Evolutionary conservation across 2,113 vertebrate genomes (phyloP).

Genomic region (Verasper variegatus): DNA sequence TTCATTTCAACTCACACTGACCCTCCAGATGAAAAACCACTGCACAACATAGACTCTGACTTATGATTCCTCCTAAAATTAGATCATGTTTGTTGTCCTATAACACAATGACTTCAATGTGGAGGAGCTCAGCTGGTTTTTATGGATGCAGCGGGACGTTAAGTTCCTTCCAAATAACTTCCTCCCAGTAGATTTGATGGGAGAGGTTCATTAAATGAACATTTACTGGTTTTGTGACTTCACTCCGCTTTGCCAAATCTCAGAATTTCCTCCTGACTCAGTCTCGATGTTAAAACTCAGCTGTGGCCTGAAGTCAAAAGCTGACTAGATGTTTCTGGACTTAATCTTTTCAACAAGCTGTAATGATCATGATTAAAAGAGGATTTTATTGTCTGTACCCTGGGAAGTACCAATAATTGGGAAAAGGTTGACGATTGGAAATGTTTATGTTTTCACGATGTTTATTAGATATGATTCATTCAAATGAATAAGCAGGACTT

Average conservation of each 20-base stretch:
- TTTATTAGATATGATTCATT: too few relatives aligned
- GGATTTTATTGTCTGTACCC: neutral
- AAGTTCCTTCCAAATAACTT: slow-evolving; percentile 28
- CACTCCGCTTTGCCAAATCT: neutral
- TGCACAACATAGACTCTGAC: neutral
- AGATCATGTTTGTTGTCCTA: slow-evolving; percentile 19
- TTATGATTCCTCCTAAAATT: slow-evolving; percentile 13
- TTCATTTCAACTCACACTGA: neutral
- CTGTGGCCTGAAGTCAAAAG: neutral
- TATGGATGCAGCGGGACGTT: neutral
- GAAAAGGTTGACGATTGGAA: too few relatives aligned
- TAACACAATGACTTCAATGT: neutral
- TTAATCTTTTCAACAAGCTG: neutral
- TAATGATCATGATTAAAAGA: neutral
- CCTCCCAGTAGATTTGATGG: slow-evolving; percentile 1
- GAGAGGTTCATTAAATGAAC: neutral
- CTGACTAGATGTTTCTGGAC: neutral
- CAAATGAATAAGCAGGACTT: too few relatives aligned
- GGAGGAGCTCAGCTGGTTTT: neutral
- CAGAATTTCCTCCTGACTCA: neutral
- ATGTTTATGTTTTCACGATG: too few relatives aligned
- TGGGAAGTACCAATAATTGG: neutral
- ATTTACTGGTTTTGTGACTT: neutral
- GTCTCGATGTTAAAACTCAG: neutral
- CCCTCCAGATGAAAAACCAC: neutral